Evolutionary conservation across 2,113 vertebrate genomes (phyloP).

Genomic region (Carassius auratus): DNA sequence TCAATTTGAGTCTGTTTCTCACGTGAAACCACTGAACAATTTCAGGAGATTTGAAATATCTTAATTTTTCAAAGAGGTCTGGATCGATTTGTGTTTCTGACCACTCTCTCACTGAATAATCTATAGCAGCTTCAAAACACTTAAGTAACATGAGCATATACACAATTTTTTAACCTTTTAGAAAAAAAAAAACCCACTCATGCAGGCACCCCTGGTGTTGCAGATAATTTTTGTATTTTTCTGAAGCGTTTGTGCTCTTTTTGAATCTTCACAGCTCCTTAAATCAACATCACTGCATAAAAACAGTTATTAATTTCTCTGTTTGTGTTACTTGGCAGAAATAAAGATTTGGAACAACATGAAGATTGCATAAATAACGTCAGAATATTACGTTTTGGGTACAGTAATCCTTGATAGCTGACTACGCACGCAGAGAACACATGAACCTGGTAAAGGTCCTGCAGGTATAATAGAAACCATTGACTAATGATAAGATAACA

Average conservation of each 20-base stretch:
- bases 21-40: not conserved
- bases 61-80: not conserved
- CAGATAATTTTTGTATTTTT: not conserved
- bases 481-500: slow-evolving; percentile 61
- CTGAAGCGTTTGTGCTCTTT: not conserved
- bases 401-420: not conserved
- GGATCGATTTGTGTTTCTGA: not conserved
- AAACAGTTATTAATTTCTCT: not conserved
- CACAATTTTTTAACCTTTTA: not conserved
- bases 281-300: not conserved
- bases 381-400: not conserved
- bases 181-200: not conserved
- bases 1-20: not conserved
- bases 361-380: not conserved
- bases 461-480: slow-evolving; percentile 57
- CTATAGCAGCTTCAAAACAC: not conserved
- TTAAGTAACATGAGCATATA: not conserved
- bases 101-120: not conserved
- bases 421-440: not conserved
- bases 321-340: not conserved
- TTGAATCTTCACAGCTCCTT: not conserved
- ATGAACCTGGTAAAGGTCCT: slow-evolving; percentile 28
- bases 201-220: not conserved
- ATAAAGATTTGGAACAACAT: not conserved
- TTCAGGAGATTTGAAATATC: not conserved